Percentiles rank a stretch among this genome's conserved stretches.
Evolutionary conservation across 2,113 vertebrate genomes (phyloP).

Genomic region (Dipodomys spectabilis): DNA sequence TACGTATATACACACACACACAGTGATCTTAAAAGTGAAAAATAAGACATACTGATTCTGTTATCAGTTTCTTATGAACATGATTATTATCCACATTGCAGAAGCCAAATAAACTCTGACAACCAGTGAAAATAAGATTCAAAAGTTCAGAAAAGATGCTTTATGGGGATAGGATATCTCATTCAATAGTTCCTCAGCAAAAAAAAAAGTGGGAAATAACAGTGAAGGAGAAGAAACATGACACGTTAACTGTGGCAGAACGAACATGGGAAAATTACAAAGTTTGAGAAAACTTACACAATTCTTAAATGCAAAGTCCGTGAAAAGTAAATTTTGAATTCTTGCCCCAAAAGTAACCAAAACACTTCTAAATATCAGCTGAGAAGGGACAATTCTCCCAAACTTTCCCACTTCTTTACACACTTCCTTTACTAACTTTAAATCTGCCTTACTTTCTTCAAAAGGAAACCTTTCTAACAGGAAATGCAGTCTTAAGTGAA

Average conservation of each 20-base stretch:
- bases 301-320: constrained; percentile 23
- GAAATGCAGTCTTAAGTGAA: background rate
- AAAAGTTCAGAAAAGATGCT: constrained; percentile 17
- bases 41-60: constrained; percentile 13
- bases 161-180: background rate
- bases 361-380: constrained; percentile 30
- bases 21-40: background rate
- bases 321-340: constrained; percentile 44
- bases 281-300: constrained; percentile 25
- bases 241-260: background rate
- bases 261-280: background rate
- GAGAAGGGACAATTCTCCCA: background rate
- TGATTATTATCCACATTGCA: background rate
- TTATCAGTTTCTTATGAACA: constrained; percentile 24
- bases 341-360: constrained; percentile 46
- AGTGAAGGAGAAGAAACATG: background rate
- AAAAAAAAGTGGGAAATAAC: background rate
- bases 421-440: background rate
- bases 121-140: constrained; percentile 50
- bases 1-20: background rate
- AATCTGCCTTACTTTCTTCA: background rate
- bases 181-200: constrained; percentile 1
- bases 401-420: background rate
- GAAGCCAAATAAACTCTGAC: constrained; percentile 19
- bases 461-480: constrained; percentile 23